Percentiles rank a stretch among this genome's conserved stretches.
phyloP scores from a whole-genome alignment of 2,888 invertebrate genomes.

The Volucella zonaria region DNA sequence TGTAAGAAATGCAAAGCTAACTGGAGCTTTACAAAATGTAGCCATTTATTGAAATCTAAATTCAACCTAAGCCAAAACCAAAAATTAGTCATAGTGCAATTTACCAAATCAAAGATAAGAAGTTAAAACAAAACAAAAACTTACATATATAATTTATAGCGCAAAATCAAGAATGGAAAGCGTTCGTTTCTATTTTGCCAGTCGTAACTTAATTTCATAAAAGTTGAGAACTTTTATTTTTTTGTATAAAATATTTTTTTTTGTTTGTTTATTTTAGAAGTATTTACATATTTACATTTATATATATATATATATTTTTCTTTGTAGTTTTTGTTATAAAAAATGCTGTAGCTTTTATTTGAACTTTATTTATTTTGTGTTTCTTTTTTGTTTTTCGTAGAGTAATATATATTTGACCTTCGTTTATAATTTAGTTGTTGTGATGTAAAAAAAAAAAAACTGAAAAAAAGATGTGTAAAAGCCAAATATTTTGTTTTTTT shows the following conservation, averaged over 20 bases:
- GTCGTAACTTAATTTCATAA: constrained; percentile 44
- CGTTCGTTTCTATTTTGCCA: constrained; percentile 39
- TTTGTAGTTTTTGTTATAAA: constrained; percentile 52
- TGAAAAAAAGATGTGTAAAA: constrained; percentile 9
- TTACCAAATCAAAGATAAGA: constrained; percentile 56
- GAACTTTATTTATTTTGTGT: constrained; percentile 33
- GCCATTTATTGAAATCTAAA: constrained; percentile 61
- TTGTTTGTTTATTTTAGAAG: not conserved
- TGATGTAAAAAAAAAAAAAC: constrained; percentile 44
- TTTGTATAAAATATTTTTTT: constrained; percentile 44
- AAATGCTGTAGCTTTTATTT: constrained; percentile 29
- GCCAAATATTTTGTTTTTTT: constrained; percentile 11
- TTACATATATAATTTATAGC: constrained; percentile 38
- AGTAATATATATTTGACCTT: constrained; percentile 37
- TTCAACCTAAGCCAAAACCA: constrained; percentile 65
- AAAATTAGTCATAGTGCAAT: constrained; percentile 68
- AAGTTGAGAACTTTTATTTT: constrained; percentile 19
- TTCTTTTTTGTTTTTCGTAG: constrained; percentile 64
- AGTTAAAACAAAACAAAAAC: constrained; percentile 31
- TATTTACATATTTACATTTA: constrained; percentile 4
- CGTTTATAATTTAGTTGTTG: constrained; percentile 48
- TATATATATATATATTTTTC: constrained; percentile 37
- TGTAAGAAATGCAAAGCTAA: constrained; percentile 53
- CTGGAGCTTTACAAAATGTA: constrained; percentile 9
- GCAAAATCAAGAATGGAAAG: constrained; percentile 43